A percentile compares a stretch with the other conserved stretches of the same genome.
These are phyloP conservation scores for Corydoras sp. DNA, from an alignment of 2,113 vertebrate genomes.

Conservation along the genomic window DNA sequence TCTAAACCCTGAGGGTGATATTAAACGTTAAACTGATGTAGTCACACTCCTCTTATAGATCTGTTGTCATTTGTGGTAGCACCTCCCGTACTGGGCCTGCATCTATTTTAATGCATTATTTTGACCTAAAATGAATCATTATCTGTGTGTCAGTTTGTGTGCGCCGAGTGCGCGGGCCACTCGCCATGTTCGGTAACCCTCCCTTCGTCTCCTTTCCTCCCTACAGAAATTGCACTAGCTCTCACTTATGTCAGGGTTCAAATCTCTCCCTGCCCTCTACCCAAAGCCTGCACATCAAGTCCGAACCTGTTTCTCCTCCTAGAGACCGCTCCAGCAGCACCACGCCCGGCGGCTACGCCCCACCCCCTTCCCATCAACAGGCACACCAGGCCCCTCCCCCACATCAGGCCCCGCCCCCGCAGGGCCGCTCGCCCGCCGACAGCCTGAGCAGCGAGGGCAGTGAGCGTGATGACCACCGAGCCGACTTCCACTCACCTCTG, in stretches of 20 bases:
- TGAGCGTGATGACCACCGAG: slow-evolving; percentile 93
- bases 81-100: too few relatives aligned
- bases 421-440: slow-evolving; percentile 91
- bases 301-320: slow-evolving; percentile 99
- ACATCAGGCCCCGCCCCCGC: slow-evolving; percentile 77
- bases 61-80: not conserved
- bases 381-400: slow-evolving; percentile 65
- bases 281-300: slow-evolving; percentile 99
- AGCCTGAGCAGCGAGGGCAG: slow-evolving; percentile 98
- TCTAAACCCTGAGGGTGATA: too few relatives aligned
- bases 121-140: not conserved
- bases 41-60: too few relatives aligned
- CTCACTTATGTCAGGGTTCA: slow-evolving; percentile 99
- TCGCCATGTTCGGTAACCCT: slow-evolving; percentile 86
- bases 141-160: slow-evolving; percentile 48
- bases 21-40: too few relatives aligned
- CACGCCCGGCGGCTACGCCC: slow-evolving; percentile 88
- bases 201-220: slow-evolving; percentile 88
- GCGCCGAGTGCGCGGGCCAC: slow-evolving; percentile 70
- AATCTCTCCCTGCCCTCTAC: slow-evolving; percentile 99
- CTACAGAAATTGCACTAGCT: slow-evolving; percentile 99
- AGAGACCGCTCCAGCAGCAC: slow-evolving; percentile 93
- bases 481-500: slow-evolving; percentile 97
- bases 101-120: too few relatives aligned
- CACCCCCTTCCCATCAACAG: slow-evolving; percentile 36